These are phyloP conservation scores for Drosophila ohnishii DNA, from an alignment of 1,140 invertebrate species.

Conservation along the genomic window DNA sequence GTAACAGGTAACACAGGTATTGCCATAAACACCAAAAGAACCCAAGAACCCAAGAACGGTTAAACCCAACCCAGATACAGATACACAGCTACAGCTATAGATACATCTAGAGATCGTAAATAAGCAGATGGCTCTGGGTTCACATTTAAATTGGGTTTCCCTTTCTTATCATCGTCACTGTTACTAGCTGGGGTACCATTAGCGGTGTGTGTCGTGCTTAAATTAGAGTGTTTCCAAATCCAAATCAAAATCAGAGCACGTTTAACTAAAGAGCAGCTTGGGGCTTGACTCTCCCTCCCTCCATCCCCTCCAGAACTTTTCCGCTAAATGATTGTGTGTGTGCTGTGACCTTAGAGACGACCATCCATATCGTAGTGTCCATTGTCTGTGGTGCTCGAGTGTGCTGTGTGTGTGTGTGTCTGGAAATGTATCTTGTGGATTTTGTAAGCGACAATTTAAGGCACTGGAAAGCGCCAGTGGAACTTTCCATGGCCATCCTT, in stretches of 20 bases:
- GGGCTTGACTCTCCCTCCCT: no score
- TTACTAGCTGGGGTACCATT: slow-evolving; percentile 32
- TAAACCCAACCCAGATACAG: slow-evolving; percentile 10
- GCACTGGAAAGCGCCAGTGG: slow-evolving; percentile 14
- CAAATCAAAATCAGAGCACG: slow-evolving; percentile 37
- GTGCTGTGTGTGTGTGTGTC: not conserved
- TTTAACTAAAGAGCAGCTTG: slow-evolving; percentile 23
- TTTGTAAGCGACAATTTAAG: slow-evolving; percentile 20
- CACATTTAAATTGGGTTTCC: slow-evolving; percentile 25
- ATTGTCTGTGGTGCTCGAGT: not conserved
- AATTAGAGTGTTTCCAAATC: slow-evolving; percentile 41
- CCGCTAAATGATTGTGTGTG: slow-evolving; percentile 42
- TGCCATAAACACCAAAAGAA: not conserved
- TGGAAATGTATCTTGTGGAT: slow-evolving; percentile 11
- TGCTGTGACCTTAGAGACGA: slow-evolving; percentile 34
- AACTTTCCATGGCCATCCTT: slow-evolving; percentile 41
- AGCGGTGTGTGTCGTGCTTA: not conserved
- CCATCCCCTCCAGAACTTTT: slow-evolving; percentile 32
- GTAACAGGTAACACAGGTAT: not conserved
- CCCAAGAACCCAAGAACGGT: not conserved
- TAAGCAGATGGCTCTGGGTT: slow-evolving; percentile 6
- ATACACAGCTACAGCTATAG: not conserved
- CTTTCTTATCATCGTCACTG: slow-evolving; percentile 13
- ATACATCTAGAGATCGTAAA: not conserved
- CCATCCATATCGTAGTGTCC: not conserved